Conservation (phyloP, 2,888 invertebrate species). For the Drosophila trichaetosa region DNA sequence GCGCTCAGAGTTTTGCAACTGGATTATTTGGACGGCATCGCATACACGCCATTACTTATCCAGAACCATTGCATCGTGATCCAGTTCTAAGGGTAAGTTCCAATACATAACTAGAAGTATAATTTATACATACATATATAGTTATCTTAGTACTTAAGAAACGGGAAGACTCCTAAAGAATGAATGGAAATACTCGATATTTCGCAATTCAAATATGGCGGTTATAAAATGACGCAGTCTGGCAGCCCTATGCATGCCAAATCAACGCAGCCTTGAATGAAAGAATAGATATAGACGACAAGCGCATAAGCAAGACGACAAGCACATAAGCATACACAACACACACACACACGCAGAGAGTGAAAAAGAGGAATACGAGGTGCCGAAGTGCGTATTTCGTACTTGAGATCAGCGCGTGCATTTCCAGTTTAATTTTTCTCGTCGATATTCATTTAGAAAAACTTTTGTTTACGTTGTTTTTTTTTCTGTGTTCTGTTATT, state of each 20-base stretch:
- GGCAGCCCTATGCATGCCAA: constrained; percentile 10
- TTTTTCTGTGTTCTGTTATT: constrained; percentile 15
- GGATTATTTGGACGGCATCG: constrained; percentile 90
- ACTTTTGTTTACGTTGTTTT: constrained; percentile 35
- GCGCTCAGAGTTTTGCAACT: constrained; percentile 90
- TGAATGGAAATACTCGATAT: not conserved
- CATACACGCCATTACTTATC: constrained; percentile 88
- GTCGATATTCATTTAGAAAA: constrained; percentile 16
- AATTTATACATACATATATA: not conserved
- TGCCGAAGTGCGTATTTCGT: constrained; percentile 38
- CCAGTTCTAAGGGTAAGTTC: constrained; percentile 88
- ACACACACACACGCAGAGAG: constrained; percentile 12
- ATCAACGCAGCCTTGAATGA: constrained; percentile 1
- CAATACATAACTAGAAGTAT: not conserved
- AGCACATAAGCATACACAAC: constrained; percentile 7
- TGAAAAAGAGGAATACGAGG: constrained; percentile 27
- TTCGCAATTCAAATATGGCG: constrained; percentile 18
- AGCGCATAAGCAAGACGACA: constrained; percentile 11
- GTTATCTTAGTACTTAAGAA: not conserved
- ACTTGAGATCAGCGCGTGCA: constrained; percentile 41
- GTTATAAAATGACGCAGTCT: not conserved
- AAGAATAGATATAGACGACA: constrained; percentile 13
- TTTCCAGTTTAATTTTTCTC: constrained; percentile 18
- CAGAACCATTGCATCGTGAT: constrained; percentile 88
- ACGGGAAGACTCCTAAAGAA: not conserved